Base-by-base conservation (phyloP, 2,797 vertebrate species). In the Melanotaenia boesemani region DNA sequence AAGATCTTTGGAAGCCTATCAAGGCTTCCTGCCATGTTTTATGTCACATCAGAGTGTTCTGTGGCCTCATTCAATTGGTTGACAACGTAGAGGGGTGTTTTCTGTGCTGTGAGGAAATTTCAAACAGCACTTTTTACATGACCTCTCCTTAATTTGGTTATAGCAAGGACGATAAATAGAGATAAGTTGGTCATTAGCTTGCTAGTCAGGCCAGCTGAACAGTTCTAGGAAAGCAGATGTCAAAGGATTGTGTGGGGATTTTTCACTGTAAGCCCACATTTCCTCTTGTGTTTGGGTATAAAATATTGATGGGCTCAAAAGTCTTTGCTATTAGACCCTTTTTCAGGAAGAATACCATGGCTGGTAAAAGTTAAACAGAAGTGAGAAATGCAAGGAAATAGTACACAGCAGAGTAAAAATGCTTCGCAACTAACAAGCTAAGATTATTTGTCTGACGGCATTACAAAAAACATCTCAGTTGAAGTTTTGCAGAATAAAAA, bases 21-120 rank as follows among this genome's bases (percentile, higher is more conserved):
- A 12, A 34, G 37, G 18, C 54, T 50, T 81, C 69, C 52, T 1
- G 6, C 72, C 72, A 67, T 66, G 69, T 67, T 56, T 6, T 50
- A 52, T 57, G 30, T 79, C 58, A 58, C 48, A 18, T 73, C 39
- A 32, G 10, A 26, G 16, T 28, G 39, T 13, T 67, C 5, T 50
- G 30, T 58, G 34, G 24, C 39, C 15, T 58, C 22, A 28, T 65
- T 68, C 6, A 52, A 55, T 3, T 62, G 37, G 63, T 70, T 62
- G 62, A 67, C 64, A 61, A 24, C 30, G 26, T 44, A 32, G 39
- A 24, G 32, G 32, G 32, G 18, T 67, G 39, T 64, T 72, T 61
- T 36, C 54, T 20, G 24, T 64, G 30, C 50, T 28, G 26, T 56
- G 11, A 50, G 6, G 7, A 50, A 16, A 18, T 30, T 15, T 30